Evolutionary conservation across 2,113 vertebrate species (phyloP), one percentile per base, ranked within the genome.

Genomic region (Callocephalon fimbriatum): DNA sequence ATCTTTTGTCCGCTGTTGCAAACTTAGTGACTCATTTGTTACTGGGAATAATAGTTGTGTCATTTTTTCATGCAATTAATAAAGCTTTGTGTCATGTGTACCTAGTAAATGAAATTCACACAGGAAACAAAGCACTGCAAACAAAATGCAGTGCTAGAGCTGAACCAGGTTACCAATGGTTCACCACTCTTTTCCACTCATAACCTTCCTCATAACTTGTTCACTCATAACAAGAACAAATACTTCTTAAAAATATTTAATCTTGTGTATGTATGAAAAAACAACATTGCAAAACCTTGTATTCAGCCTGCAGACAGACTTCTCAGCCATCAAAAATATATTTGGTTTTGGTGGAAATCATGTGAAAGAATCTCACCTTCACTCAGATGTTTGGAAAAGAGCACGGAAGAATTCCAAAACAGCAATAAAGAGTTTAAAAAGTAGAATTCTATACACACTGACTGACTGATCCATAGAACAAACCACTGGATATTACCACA

Each of bases 21-120:
- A 88, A 82, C 85, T 87, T 75, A 82, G 91, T 47, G 91, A 73
- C 56, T 93, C 79, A 96, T 95, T 91, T 87, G 72, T 96, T 89
- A 95, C 59, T 59, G 82, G 88, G 74, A 95, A 93, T 87, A 91
- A 93, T 66, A 93, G 82, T 68, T 79, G 44, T 72, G 84, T 83
- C 67, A 75, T 83, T 91, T 86, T 88, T 86, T 18, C 20, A 2
- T 48, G 86, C 83, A 86, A 76, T 83, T 83, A 90, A 95, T 94
- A 91, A 66, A 67, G 90, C 89, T 92, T 89, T 88, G 83, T 95
- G 92, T 83, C 54, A 44, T 6, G 42, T 25, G 26, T 42, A 37
- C 32, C 63, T 32, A 75, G 74, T 38, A 91, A 95, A 88, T 77
- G 85, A 84, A 84, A 95, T 85, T 80, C 94, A 92, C 91, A 80